A percentile compares a stretch with the other conserved stretches of the same genome.
These are phyloP conservation scores for Argynnis bischoffii DNA, from an alignment of 2,888 invertebrate species.

Conservation along the genomic window DNA sequence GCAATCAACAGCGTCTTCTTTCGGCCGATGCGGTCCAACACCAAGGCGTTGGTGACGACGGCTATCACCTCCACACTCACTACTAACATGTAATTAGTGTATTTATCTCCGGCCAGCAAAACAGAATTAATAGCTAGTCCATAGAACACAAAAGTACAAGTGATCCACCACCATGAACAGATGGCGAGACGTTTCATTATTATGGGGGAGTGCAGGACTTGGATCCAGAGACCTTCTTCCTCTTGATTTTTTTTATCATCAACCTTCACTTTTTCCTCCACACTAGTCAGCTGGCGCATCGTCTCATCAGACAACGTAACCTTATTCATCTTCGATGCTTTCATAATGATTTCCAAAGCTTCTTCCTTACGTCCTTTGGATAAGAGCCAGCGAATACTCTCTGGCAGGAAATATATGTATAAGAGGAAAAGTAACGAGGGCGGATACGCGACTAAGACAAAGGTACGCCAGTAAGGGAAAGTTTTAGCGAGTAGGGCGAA, in stretches of 20 bases:
- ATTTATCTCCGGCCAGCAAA: slow-evolving; percentile 88
- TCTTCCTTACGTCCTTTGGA: slow-evolving; percentile 86
- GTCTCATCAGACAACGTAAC: slow-evolving; percentile 73
- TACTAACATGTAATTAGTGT: slow-evolving; percentile 88
- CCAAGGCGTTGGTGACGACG: slow-evolving; percentile 84
- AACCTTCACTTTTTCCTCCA: slow-evolving; percentile 62
- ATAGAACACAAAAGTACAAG: slow-evolving; percentile 90
- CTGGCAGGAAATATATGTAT: slow-evolving; percentile 88
- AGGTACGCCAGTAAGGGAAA: slow-evolving; percentile 86
- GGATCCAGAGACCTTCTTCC: slow-evolving; percentile 59
- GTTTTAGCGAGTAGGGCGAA: slow-evolving; percentile 87
- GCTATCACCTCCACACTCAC: slow-evolving; percentile 88
- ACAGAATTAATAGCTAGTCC: slow-evolving; percentile 91
- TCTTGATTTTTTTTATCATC: slow-evolving; percentile 54
- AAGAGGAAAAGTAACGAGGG: slow-evolving; percentile 86
- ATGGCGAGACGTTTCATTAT: slow-evolving; percentile 70
- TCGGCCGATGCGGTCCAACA: slow-evolving; percentile 85
- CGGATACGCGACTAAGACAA: slow-evolving; percentile 86
- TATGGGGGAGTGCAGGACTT: slow-evolving; percentile 67
- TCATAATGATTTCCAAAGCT: slow-evolving; percentile 84
- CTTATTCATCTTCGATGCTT: slow-evolving; percentile 84
- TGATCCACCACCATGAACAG: slow-evolving; percentile 87
- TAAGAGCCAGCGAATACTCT: slow-evolving; percentile 90
- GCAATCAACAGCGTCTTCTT: slow-evolving; percentile 83
- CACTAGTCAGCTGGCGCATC: slow-evolving; percentile 60